Conservation (phyloP, 2,113 vertebrate genomes). For the Microcebus tavaratra region DNA sequence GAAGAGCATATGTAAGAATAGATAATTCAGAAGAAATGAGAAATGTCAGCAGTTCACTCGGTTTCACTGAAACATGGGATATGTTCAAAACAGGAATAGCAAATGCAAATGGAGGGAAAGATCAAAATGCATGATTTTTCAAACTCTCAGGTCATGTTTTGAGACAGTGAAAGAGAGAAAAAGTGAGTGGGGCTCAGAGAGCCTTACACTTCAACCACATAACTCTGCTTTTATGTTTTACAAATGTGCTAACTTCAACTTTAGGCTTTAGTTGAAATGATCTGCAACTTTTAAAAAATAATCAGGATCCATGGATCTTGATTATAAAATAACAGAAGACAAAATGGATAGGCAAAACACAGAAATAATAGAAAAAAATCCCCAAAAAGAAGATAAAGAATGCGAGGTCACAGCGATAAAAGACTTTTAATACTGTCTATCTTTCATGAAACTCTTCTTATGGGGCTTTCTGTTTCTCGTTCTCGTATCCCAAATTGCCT, state of each 20-base stretch:
- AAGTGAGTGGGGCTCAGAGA: not conserved
- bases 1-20: not conserved
- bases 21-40: not conserved
- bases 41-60: not conserved
- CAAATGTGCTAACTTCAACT: not conserved
- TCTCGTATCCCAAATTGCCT: not conserved
- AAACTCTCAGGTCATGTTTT: not conserved
- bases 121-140: not conserved
- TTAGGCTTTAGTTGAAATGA: not conserved
- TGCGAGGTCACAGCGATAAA: not conserved
- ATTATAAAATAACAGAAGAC: not conserved
- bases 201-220: not conserved
- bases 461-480: not conserved
- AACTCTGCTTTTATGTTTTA: not conserved
- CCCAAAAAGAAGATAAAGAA: not conserved
- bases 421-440: not conserved
- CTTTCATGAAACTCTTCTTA: not conserved
- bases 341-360: not conserved
- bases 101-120: not conserved
- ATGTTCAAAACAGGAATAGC: conserved; percentile 18
- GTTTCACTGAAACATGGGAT: not conserved
- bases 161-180: not conserved
- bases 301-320: not conserved
- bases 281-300: not conserved
- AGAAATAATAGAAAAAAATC: not conserved